Evolutionary conservation across 2,113 vertebrate genomes (phyloP).

Genomic region (Cathartes aura): DNA sequence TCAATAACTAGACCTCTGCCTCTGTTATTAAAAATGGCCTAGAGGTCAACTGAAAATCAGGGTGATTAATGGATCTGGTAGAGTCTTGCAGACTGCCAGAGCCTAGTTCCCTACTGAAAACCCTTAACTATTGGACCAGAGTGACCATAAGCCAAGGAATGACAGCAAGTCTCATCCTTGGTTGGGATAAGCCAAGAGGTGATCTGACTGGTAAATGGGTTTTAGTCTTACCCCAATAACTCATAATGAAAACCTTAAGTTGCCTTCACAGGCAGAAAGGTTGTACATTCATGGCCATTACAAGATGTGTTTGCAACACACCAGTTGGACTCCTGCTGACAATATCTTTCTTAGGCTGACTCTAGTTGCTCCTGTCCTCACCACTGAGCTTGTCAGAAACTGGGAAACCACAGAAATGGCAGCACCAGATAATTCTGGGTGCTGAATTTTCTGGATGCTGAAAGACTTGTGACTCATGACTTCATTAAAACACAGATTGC

Average conservation of each 20-base stretch:
- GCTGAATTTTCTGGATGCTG: neutral
- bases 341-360: neutral
- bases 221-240: neutral
- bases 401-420: neutral
- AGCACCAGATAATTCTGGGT: neutral
- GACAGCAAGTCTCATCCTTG: neutral
- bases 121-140: neutral
- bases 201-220: neutral
- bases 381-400: neutral
- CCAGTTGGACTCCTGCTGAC: neutral
- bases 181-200: neutral
- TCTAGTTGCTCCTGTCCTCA: neutral
- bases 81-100: neutral
- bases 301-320: neutral
- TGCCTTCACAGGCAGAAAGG: neutral
- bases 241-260: neutral
- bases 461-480: neutral
- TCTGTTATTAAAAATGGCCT: conserved; percentile 19
- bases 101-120: neutral
- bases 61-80: neutral
- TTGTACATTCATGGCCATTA: neutral
- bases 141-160: neutral
- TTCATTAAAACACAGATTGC: neutral
- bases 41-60: conserved; percentile 18
- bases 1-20: neutral